These are phyloP conservation scores for Drymonia ruficornis DNA, from an alignment of 2,888 invertebrate genomes.

Conservation along the genomic window DNA sequence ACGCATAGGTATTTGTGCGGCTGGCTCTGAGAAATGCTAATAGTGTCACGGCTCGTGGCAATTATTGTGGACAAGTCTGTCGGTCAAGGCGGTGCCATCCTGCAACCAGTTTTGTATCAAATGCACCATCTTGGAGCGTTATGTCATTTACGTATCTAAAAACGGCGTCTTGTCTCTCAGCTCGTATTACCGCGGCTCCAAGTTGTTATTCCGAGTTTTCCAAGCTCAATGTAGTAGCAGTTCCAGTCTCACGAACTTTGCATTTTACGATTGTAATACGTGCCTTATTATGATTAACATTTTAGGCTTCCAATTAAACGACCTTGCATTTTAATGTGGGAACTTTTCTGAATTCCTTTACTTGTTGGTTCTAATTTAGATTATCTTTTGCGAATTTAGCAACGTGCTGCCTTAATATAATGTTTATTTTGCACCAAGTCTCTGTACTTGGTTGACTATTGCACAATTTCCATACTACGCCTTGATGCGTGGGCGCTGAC, in stretches of 20 bases:
- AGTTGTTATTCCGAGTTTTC: slow-evolving; percentile 10
- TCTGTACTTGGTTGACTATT: slow-evolving; percentile 31
- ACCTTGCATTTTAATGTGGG: slow-evolving; percentile 76
- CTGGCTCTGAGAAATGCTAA: slow-evolving; percentile 48
- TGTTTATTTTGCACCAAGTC: slow-evolving; percentile 52
- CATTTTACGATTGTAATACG: slow-evolving; percentile 31
- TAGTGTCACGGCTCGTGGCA: slow-evolving; percentile 68
- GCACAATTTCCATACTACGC: slow-evolving; percentile 32
- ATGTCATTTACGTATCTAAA: slow-evolving; percentile 48
- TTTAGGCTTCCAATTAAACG: slow-evolving; percentile 36
- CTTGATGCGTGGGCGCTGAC: slow-evolving; percentile 37
- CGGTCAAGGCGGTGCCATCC: slow-evolving; percentile 77
- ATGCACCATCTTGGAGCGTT: slow-evolving; percentile 46
- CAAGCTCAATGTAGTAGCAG: slow-evolving; percentile 17
- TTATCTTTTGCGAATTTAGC: slow-evolving; percentile 57
- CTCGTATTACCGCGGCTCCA: neutral
- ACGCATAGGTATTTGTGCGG: slow-evolving; percentile 39
- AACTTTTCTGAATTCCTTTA: slow-evolving; percentile 58
- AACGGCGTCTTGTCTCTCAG: slow-evolving; percentile 3
- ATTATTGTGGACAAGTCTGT: slow-evolving; percentile 51
- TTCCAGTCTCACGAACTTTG: slow-evolving; percentile 32
- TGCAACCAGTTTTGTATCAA: slow-evolving; percentile 50
- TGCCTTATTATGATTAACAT: slow-evolving; percentile 38
- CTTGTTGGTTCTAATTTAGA: slow-evolving; percentile 64
- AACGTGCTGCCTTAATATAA: slow-evolving; percentile 51